Percentiles rank a stretch among this genome's conserved stretches.
phyloP scores from a whole-genome alignment of 2,888 invertebrate genomes.

The Diarsia mendica region DNA sequence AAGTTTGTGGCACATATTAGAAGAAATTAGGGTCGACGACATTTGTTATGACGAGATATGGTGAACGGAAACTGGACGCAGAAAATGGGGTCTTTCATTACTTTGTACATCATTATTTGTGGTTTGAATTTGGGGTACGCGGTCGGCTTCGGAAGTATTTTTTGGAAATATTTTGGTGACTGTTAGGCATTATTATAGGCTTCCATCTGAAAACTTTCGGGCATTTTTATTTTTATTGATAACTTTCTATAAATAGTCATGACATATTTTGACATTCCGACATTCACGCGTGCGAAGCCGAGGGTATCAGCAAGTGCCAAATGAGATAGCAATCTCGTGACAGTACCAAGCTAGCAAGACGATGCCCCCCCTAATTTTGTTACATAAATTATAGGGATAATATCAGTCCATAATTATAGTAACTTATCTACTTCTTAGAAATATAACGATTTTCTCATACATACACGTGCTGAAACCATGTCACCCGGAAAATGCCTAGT shows the following conservation, averaged over 20 bases:
- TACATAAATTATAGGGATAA: not conserved
- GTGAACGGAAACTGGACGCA: slow-evolving; percentile 49
- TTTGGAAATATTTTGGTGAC: not conserved
- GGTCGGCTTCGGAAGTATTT: not conserved
- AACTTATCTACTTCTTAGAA: too few relatives aligned
- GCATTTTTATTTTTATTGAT: not conserved
- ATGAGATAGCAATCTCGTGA: not conserved
- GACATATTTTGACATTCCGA: too few relatives aligned
- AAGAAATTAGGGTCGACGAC: slow-evolving; percentile 64
- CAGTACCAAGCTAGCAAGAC: not conserved
- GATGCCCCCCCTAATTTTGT: not conserved
- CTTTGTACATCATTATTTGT: slow-evolving; percentile 38
- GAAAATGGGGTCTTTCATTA: slow-evolving; percentile 53
- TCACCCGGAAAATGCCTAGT: slow-evolving; percentile 48
- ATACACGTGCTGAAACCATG: not conserved
- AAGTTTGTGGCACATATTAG: slow-evolving; percentile 56
- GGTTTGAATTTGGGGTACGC: slow-evolving; percentile 18
- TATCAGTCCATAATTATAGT: too few relatives aligned
- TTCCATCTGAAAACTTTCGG: not conserved
- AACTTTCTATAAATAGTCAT: not conserved
- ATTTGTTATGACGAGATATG: slow-evolving; percentile 57
- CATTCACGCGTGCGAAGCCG: too few relatives aligned
- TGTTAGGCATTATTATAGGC: not conserved
- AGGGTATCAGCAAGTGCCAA: not conserved
- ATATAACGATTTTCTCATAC: not conserved